These are phyloP conservation scores for Bembecia ichneumoniformis DNA, from an alignment of 2,888 invertebrate species.

Conservation along the genomic window DNA sequence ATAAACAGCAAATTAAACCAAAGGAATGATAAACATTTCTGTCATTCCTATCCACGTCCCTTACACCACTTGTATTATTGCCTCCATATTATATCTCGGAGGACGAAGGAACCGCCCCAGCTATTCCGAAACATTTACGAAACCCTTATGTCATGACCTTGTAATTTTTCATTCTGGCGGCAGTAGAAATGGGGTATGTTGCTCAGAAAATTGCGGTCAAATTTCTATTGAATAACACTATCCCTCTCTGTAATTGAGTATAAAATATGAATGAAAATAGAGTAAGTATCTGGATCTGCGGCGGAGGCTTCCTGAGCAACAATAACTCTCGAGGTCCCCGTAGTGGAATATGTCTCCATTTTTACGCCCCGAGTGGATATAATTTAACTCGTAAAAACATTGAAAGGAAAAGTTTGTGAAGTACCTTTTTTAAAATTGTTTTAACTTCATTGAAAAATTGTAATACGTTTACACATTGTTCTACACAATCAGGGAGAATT, in stretches of 20 bases:
- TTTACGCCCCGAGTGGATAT: slow-evolving; percentile 57
- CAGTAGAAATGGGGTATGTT: slow-evolving; percentile 11
- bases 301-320: slow-evolving; percentile 37
- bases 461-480: too few species aligned
- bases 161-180: slow-evolving; percentile 10
- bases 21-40: background rate
- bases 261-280: slow-evolving; percentile 53
- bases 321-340: slow-evolving; percentile 52
- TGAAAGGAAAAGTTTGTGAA: slow-evolving; percentile 53
- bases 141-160: slow-evolving; percentile 35
- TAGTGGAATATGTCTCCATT: slow-evolving; percentile 65
- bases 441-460: too few species aligned
- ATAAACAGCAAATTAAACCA: too few species aligned
- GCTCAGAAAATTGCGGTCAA: slow-evolving; percentile 11
- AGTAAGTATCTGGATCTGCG: slow-evolving; percentile 26
- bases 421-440: slow-evolving; percentile 42
- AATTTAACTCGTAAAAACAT: slow-evolving; percentile 63
- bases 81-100: background rate
- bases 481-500: too few species aligned
- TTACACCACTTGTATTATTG: background rate
- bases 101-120: slow-evolving; percentile 4
- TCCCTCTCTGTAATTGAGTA: slow-evolving; percentile 39
- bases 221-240: slow-evolving; percentile 39
- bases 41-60: background rate
- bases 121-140: slow-evolving; percentile 14